These are phyloP conservation scores for Cephus rjabovi DNA, from an alignment of 2,888 invertebrate genomes.

Conservation along the genomic window DNA sequence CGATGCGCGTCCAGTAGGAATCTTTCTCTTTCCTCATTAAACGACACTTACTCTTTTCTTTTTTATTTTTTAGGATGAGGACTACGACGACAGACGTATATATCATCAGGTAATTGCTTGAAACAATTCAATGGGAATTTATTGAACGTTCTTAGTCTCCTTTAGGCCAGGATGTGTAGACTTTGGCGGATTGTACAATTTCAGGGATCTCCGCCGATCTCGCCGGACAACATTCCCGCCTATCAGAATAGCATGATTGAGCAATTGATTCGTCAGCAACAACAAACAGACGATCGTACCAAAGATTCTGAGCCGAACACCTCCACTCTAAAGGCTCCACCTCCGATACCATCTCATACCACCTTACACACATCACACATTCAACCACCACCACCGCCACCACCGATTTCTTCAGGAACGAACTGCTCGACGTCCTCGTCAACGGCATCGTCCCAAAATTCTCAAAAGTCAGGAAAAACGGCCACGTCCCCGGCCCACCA, in stretches of 20 bases:
- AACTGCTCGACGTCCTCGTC: constrained; percentile 38
- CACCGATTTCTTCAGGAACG: constrained; percentile 15
- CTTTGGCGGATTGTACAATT: constrained; percentile 9
- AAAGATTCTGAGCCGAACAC: constrained; percentile 51
- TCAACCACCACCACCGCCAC: constrained; percentile 16
- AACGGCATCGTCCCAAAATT: constrained; percentile 44
- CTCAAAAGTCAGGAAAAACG: constrained; percentile 43
- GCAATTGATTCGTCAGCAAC: constrained; percentile 66
- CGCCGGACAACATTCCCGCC: constrained; percentile 60
- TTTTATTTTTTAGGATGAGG: constrained; percentile 53
- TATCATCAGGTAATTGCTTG: constrained; percentile 56
- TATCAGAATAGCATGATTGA: constrained; percentile 70
- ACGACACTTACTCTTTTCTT: background rate
- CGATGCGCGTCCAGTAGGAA: background rate
- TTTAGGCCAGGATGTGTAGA: background rate
- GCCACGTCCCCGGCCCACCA: constrained; percentile 41
- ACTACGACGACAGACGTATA: constrained; percentile 56
- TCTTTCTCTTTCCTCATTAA: background rate
- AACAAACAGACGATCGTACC: constrained; percentile 51
- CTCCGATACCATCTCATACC: constrained; percentile 34
- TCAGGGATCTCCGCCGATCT: constrained; percentile 52
- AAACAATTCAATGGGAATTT: background rate
- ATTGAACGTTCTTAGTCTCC: background rate
- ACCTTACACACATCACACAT: background rate
- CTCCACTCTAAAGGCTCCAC: constrained; percentile 29